Percentiles rank a stretch among this genome's conserved stretches.
Evolutionary conservation across 2,888 invertebrate species (phyloP).

Genomic region (Ornithoptera priamus): DNA sequence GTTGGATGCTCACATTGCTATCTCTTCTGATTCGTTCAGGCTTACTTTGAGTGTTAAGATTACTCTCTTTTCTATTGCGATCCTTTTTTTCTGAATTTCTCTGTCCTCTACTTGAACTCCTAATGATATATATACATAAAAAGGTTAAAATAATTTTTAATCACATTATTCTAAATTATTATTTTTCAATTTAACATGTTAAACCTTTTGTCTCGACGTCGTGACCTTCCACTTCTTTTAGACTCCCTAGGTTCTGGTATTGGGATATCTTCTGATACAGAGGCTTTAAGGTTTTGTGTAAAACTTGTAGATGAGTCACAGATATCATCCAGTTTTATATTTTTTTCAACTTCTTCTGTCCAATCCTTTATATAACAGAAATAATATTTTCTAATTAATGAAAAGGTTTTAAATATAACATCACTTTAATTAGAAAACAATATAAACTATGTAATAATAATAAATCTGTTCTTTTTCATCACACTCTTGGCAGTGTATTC

Average conservation of each 20-base stretch:
- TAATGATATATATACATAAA: slow-evolving; percentile 34
- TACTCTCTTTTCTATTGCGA: slow-evolving; percentile 64
- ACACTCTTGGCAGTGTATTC: too few relatives aligned
- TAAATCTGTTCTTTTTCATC: too few relatives aligned
- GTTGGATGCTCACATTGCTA: slow-evolving; percentile 66
- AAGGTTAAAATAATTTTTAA: neutral
- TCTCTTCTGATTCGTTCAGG: slow-evolving; percentile 59
- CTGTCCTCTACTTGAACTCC: slow-evolving; percentile 72
- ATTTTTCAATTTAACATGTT: slow-evolving; percentile 1
- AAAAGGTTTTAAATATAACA: neutral
- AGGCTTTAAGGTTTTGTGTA: slow-evolving; percentile 54
- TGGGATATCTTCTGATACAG: slow-evolving; percentile 56
- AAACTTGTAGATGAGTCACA: slow-evolving; percentile 64
- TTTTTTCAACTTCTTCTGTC: slow-evolving; percentile 76
- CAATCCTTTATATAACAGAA: slow-evolving; percentile 57
- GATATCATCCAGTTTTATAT: slow-evolving; percentile 68
- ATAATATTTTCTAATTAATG: neutral
- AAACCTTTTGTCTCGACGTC: slow-evolving; percentile 66
- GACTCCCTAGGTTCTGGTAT: slow-evolving; percentile 54
- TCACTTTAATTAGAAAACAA: too few relatives aligned
- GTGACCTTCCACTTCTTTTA: slow-evolving; percentile 60
- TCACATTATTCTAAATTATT: slow-evolving; percentile 8
- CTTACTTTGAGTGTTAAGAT: slow-evolving; percentile 61
- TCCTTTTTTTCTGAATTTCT: slow-evolving; percentile 66
- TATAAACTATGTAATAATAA: too few relatives aligned